These are phyloP conservation scores for Otus scops DNA, from an alignment of 2,797 vertebrate species.

Conservation along the genomic window DNA sequence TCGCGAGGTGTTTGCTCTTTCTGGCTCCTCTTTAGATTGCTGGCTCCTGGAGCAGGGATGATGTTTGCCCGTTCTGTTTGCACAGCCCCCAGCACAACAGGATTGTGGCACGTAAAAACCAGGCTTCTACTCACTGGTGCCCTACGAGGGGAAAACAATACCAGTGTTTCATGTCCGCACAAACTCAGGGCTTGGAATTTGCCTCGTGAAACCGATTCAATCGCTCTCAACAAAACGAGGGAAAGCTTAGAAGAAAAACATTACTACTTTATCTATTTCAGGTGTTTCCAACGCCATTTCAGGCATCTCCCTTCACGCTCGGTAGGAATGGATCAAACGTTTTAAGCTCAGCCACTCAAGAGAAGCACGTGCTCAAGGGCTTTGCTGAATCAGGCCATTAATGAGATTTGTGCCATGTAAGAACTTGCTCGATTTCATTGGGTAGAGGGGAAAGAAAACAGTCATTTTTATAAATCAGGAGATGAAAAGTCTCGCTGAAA, in stretches of 20 bases:
- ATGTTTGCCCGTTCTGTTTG: neutral
- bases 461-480: neutral
- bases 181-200: neutral
- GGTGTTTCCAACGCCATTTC: neutral
- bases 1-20: neutral
- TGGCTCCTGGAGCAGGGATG: neutral
- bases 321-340: neutral
- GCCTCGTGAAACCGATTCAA: neutral
- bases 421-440: neutral
- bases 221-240: neutral
- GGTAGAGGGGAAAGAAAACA: neutral
- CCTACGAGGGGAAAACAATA: neutral
- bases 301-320: neutral
- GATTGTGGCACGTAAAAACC: neutral
- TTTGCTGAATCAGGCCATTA: neutral
- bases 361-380: neutral
- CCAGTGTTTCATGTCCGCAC: neutral
- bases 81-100: neutral
- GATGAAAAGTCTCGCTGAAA: neutral
- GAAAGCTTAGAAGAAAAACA: neutral
- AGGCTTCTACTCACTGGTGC: neutral
- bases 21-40: neutral
- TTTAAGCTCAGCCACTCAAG: neutral
- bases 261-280: neutral
- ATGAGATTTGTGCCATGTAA: neutral